Evolutionary conservation across 2,113 vertebrate species (phyloP).

Genomic region (Oryzias javanicus): DNA sequence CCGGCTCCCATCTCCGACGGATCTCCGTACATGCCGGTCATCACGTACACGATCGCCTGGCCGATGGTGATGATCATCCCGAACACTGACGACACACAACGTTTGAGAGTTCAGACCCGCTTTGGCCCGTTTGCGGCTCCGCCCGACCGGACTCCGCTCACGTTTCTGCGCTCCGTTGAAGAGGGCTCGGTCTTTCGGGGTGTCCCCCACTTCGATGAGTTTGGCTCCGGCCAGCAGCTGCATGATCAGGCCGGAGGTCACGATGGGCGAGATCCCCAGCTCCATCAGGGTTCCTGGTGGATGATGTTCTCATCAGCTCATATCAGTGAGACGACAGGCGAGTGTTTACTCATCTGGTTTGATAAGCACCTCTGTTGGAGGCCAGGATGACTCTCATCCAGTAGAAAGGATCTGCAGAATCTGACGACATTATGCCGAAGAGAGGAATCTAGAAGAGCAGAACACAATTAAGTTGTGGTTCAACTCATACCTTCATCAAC

Average conservation of each 20-base stretch:
- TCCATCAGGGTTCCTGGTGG: conserved; percentile 94
- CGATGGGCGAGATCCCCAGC: conserved; percentile 96
- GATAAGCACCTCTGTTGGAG: conserved; percentile 88
- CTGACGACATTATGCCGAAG: conserved; percentile 99
- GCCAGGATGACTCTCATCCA: conserved; percentile 99
- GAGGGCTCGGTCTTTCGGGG: conserved; percentile 96
- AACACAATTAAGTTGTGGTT: too few species aligned
- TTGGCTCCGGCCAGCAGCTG: conserved; percentile 97
- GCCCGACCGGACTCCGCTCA: conserved; percentile 53
- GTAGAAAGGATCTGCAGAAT: conserved; percentile 98
- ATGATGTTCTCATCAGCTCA: conserved; percentile 18
- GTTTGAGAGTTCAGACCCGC: neutral
- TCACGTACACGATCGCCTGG: conserved; percentile 97
- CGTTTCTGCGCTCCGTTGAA: conserved; percentile 99
- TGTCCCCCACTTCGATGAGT: conserved; percentile 98
- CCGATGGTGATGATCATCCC: conserved; percentile 99
- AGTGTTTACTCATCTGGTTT: neutral
- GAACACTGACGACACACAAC: conserved; percentile 80
- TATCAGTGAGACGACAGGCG: neutral
- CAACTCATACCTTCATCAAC: too few species aligned
- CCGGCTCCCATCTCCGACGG: conserved; percentile 98
- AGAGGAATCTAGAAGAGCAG: conserved; percentile 87
- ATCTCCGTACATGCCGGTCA: conserved; percentile 99
- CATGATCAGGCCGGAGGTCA: conserved; percentile 98
- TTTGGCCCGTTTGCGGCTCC: neutral